phyloP scores from a whole-genome alignment of 2,888 invertebrate genomes.

The Drosophila gaucha region DNA sequence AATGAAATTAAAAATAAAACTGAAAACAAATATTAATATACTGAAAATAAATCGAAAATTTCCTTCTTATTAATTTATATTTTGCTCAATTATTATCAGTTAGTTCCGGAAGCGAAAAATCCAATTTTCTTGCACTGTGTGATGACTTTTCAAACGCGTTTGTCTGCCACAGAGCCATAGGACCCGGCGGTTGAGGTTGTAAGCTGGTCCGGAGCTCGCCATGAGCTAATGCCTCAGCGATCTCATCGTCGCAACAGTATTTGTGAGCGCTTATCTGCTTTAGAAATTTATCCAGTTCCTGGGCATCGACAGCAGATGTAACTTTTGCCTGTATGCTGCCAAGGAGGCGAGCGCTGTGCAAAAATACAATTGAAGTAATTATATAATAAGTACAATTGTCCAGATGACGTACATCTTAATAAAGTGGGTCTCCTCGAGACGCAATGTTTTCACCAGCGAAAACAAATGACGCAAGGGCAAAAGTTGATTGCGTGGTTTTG shows the following conservation, averaged over 20 bases:
- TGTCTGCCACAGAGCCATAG: constrained; percentile 44
- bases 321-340: constrained; percentile 18
- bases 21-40: too few species aligned
- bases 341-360: constrained; percentile 38
- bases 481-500: constrained; percentile 23
- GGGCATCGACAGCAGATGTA: constrained; percentile 7
- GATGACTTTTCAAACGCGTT: background rate
- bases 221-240: background rate
- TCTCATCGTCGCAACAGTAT: constrained; percentile 47
- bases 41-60: background rate
- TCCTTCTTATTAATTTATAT: background rate
- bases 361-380: background rate
- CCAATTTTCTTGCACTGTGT: background rate
- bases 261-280: constrained; percentile 47
- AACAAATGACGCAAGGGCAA: constrained; percentile 30
- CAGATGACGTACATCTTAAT: constrained; percentile 35
- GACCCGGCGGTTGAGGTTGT: constrained; percentile 44
- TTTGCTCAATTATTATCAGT: background rate
- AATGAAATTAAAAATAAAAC: background rate
- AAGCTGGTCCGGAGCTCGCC: constrained; percentile 14
- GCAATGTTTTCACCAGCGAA: constrained; percentile 31
- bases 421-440: constrained; percentile 42
- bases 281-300: constrained; percentile 46
- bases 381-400: background rate
- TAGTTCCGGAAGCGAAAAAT: background rate